phyloP scores from a whole-genome alignment of 2,113 vertebrate species.

The Gavia stellata region DNA sequence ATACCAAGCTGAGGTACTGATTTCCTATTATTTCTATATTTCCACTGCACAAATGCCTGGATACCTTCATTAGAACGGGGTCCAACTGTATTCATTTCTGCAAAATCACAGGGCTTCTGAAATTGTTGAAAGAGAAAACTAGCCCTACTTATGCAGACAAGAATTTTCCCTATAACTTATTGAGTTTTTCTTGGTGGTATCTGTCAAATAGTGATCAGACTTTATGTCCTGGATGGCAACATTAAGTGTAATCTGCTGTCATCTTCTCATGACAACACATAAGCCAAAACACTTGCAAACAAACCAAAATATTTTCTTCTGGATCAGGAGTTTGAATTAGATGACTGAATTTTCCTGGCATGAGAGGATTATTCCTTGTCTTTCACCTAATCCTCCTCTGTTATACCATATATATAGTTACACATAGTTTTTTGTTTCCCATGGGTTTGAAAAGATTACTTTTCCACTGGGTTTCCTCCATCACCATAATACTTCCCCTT shows the following conservation, averaged over 20 bases:
- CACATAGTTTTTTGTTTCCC: constrained; percentile 24
- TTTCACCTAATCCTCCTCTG: constrained; percentile 50
- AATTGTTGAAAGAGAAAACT: constrained; percentile 4
- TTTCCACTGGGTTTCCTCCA: constrained; percentile 59
- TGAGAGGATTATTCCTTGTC: constrained; percentile 48
- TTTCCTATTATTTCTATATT: constrained; percentile 45
- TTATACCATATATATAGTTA: constrained; percentile 46
- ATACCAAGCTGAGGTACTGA: constrained; percentile 18
- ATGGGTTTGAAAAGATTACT: constrained; percentile 48
- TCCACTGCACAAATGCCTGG: constrained; percentile 15
- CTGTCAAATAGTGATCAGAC: neutral
- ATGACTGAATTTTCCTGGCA: constrained; percentile 68
- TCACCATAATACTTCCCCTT: constrained; percentile 32
- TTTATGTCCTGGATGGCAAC: neutral
- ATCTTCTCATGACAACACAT: constrained; percentile 1
- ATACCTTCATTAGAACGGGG: neutral
- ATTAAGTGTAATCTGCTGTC: neutral
- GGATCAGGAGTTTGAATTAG: constrained; percentile 58
- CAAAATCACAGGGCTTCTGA: constrained; percentile 22
- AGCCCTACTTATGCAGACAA: neutral
- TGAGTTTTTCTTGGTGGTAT: neutral
- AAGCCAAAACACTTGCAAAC: constrained; percentile 48
- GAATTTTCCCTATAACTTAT: neutral
- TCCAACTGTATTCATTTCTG: constrained; percentile 1
- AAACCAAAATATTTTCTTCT: constrained; percentile 57